A percentile compares a stretch with the other conserved stretches of the same genome.
phyloP scores from a whole-genome alignment of 2,797 vertebrate species.

The Remorina albescens region DNA sequence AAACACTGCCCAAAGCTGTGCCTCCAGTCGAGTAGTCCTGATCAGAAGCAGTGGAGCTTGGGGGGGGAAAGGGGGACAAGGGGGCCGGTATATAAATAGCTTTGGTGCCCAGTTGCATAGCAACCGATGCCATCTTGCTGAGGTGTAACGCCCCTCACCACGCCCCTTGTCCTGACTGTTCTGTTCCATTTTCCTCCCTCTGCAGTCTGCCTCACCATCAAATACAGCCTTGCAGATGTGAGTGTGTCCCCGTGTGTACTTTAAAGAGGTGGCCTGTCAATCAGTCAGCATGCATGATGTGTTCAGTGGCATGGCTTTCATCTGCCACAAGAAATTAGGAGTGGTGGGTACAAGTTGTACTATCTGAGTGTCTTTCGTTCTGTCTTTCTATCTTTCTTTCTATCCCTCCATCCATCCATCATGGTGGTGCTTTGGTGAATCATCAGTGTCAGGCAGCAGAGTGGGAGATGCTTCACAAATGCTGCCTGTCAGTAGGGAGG shows the following conservation, averaged over 20 bases:
- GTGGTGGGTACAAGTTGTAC: conserved; percentile 49
- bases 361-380: conserved; percentile 3
- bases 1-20: conserved; percentile 57
- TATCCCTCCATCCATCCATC: conserved; percentile 57
- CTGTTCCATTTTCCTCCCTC: conserved; percentile 84
- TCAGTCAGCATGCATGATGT: conserved; percentile 44
- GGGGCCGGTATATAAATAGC: conserved; percentile 88
- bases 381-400: conserved; percentile 25
- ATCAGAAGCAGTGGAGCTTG: conserved; percentile 77
- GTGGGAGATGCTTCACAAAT: conserved; percentile 96
- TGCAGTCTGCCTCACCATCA: conserved; percentile 75
- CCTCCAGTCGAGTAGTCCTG: conserved; percentile 74
- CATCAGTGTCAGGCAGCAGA: conserved; percentile 87
- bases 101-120: conserved; percentile 88
- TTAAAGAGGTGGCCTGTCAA: conserved; percentile 67
- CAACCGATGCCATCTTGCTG: conserved; percentile 88
- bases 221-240: conserved; percentile 65
- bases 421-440: conserved; percentile 71
- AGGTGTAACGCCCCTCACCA: conserved; percentile 86
- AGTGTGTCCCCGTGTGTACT: conserved; percentile 45
- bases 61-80: conserved; percentile 82
- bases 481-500: conserved; percentile 96
- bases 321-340: conserved; percentile 67
- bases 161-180: conserved; percentile 87
- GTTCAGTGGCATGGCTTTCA: conserved; percentile 40